Base-by-base conservation (phyloP, 1,140 invertebrate species). In the Zaprionus africanus region DNA sequence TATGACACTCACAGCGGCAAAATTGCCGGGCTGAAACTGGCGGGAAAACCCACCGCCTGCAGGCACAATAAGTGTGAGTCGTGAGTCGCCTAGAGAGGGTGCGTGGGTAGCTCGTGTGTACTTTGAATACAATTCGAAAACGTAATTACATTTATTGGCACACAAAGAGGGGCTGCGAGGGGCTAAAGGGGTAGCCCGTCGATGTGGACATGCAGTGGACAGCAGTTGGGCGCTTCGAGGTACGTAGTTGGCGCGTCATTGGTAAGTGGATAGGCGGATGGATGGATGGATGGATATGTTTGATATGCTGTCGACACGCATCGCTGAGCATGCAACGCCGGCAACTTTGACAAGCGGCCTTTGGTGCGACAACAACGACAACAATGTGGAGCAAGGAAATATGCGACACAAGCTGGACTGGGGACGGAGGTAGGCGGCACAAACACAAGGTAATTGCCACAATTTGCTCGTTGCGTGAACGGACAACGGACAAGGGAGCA, bases 391-490 rank as follows among this genome's bases (percentile, higher is more conserved):
- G 74, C 61, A 83, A 62, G 78, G 62, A 77, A 80, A 77, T 69
- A 77, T 73, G 69, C 69, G 69, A 43, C 74, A 70, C 31, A 60
- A 31, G 38, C 46, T 5, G 51, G 51, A 28, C 11, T 1, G 36
- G 15, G 38, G 0, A 41, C 15, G 0, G 9, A 9, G 9, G 31
- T 34, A 34, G 31, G 9, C 31, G 54, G 49, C 26, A 43, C 41
- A 46, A 46, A 46, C 24, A 56, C 43, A 38, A 31, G 41, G 83
- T 90, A 90, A 90, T 90, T 90, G 85, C 85, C 85, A 90, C 85
- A 90, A 90, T 90, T 90, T 90, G 85, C 85, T 84, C 88, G 81
- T 85, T 90, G 85, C 86, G 76, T 90, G 85, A 88, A 81, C 75
- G 79, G 70, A 85, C 78, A 65, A 56, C 78, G 53, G 62, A 58